Percentiles rank a stretch among this genome's conserved stretches.
Conservation (phyloP, 2,888 invertebrate genomes). For the Schizotus pectinicornis region DNA sequence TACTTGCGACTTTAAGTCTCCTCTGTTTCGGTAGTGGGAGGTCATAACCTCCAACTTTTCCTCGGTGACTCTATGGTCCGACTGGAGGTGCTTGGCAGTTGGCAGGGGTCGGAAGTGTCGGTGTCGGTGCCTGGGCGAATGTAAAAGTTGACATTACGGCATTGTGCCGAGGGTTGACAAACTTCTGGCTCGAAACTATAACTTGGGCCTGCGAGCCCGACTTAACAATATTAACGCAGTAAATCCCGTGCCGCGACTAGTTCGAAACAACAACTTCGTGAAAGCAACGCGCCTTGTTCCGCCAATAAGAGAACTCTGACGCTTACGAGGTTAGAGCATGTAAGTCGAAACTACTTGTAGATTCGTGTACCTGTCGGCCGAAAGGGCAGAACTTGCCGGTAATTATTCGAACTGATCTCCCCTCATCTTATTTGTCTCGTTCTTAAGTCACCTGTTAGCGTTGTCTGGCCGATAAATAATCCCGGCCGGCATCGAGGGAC, state of each 20-base stretch:
- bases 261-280: slow-evolving; percentile 13
- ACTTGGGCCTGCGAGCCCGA: slow-evolving; percentile 7
- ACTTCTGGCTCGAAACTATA: slow-evolving; percentile 6
- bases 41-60: background rate
- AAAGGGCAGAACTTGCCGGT: too few relatives aligned
- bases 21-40: too few relatives aligned
- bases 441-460: slow-evolving; percentile 4
- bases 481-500: slow-evolving; percentile 17
- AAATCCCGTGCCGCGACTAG: slow-evolving; percentile 16
- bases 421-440: too few relatives aligned
- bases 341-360: too few relatives aligned
- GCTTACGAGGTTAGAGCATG: background rate
- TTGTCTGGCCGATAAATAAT: slow-evolving; percentile 7
- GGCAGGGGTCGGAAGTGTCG: background rate
- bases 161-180: slow-evolving; percentile 14
- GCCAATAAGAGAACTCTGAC: slow-evolving; percentile 8
- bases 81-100: background rate
- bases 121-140: background rate
- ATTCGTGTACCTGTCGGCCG: too few relatives aligned
- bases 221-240: slow-evolving; percentile 16
- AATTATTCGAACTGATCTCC: too few relatives aligned
- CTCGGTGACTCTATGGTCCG: background rate
- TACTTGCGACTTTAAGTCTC: too few relatives aligned
- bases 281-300: slow-evolving; percentile 8
- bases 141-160: background rate